Evolutionary conservation across 2,113 vertebrate species (phyloP).

Genomic region (Hyaena hyaena): DNA sequence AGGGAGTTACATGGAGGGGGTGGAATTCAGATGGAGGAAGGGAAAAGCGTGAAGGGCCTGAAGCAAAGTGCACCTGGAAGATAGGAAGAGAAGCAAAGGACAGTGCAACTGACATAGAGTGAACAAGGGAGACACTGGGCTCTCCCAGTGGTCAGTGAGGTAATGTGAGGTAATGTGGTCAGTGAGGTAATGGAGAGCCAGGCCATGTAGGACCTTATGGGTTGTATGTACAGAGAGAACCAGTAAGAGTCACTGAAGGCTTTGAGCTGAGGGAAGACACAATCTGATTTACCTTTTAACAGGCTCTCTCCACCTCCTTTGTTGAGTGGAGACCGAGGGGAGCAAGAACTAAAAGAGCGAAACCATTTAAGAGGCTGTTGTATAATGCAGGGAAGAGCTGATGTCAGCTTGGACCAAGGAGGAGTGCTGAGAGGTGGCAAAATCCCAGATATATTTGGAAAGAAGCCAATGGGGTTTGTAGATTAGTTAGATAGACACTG

Average conservation of each 20-base stretch:
- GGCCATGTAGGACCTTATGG: neutral
- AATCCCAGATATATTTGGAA: neutral
- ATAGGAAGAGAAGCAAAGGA: neutral
- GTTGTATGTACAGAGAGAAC: neutral
- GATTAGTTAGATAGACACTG: neutral
- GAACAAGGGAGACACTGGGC: neutral
- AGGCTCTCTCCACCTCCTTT: neutral
- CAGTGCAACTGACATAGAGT: neutral
- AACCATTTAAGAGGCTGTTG: neutral
- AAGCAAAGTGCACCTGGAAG: neutral
- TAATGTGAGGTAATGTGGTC: neutral
- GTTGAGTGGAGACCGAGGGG: neutral
- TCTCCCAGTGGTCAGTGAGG: neutral
- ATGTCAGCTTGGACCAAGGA: neutral
- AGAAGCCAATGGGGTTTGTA: neutral
- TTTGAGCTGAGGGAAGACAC: neutral
- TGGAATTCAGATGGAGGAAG: neutral
- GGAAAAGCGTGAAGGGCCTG: neutral
- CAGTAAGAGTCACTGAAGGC: neutral
- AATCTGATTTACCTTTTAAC: constrained; percentile 10
- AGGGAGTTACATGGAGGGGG: neutral
- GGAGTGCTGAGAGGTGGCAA: neutral
- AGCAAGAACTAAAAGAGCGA: neutral
- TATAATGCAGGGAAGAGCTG: neutral
- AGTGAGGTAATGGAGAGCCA: neutral